Evolutionary conservation across 2,113 vertebrate genomes (phyloP).

Genomic region (Cisticola juncidis): DNA sequence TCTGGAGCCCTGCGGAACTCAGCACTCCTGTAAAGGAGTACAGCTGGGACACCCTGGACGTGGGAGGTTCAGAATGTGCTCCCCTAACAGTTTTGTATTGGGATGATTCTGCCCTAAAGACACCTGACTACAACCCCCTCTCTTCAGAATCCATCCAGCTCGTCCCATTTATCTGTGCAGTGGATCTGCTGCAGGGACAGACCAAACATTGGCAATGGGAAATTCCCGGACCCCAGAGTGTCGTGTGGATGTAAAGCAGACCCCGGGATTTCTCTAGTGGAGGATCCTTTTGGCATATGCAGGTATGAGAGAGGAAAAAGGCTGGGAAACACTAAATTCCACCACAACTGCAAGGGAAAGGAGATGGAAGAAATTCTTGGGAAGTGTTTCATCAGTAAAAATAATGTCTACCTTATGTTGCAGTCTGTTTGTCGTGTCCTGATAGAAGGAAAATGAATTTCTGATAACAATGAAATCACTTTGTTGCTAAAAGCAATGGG

Average conservation of each 20-base stretch:
- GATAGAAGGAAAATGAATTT: not conserved
- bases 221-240: fast-evolving
- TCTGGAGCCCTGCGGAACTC: not conserved
- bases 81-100: not conserved
- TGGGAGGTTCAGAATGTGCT: fast-evolving
- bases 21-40: not conserved
- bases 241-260: fast-evolving
- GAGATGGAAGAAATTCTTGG: not conserved
- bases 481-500: not conserved
- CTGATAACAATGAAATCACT: not conserved
- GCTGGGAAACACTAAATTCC: not conserved
- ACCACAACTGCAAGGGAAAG: not conserved
- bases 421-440: not conserved
- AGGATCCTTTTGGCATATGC: not conserved
- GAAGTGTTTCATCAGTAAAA: not conserved
- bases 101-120: not conserved
- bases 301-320: not conserved
- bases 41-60: not conserved
- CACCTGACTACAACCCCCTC: not conserved
- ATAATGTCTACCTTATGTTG: not conserved
- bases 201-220: fast-evolving
- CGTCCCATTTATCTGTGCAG: not conserved
- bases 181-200: not conserved
- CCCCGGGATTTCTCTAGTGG: fast-evolving
- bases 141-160: not conserved